A percentile compares a stretch with the other conserved stretches of the same genome.
Evolutionary conservation across 2,113 vertebrate species (phyloP).

Genomic region (Bubo bubo): DNA sequence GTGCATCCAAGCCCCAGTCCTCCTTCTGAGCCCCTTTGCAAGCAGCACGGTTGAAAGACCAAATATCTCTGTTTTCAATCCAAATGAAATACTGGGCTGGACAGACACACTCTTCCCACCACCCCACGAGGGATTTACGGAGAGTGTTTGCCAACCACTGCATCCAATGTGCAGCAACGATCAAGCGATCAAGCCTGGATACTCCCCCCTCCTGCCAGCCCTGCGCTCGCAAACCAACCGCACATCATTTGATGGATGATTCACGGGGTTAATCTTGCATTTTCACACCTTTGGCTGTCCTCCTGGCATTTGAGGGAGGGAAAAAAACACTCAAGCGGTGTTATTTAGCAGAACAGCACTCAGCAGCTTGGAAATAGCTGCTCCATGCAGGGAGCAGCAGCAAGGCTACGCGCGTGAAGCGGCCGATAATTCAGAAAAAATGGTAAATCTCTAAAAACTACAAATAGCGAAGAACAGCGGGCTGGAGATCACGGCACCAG

Average conservation of each 20-base stretch:
- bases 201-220: background rate
- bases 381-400: background rate
- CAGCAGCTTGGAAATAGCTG: background rate
- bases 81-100: background rate
- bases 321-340: rapidly evolving
- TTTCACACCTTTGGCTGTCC: background rate
- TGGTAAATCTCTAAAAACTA: background rate
- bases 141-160: background rate
- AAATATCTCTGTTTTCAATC: background rate
- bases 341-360: background rate
- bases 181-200: background rate
- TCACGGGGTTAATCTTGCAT: background rate
- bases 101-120: rapidly evolving
- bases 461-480: rapidly evolving
- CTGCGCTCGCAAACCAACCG: background rate
- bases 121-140: background rate
- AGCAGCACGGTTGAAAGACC: rapidly evolving
- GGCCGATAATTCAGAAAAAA: background rate
- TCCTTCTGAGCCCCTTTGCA: background rate
- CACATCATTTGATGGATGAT: background rate
- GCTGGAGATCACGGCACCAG: background rate
- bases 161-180: rapidly evolving
- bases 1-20: background rate
- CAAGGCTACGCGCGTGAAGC: rapidly evolving
- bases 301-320: background rate